These are phyloP conservation scores for Phyllotreta cruciferae DNA, from an alignment of 2,888 invertebrate genomes.

Conservation along the genomic window DNA sequence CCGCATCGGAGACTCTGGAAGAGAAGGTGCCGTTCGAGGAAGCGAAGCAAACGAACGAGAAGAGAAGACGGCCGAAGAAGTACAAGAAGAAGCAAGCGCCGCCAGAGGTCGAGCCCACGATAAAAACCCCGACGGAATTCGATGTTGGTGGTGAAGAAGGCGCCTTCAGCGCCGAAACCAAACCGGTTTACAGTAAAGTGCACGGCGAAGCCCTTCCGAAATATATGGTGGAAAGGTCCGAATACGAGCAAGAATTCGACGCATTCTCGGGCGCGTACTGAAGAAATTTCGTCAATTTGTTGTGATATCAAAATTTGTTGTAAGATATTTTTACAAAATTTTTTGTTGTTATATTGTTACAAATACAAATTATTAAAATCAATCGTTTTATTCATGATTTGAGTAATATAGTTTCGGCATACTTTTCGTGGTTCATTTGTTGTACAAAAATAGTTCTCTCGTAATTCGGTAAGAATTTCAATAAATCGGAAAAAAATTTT, in stretches of 20 bases:
- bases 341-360: slow-evolving; percentile 18
- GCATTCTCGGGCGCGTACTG: slow-evolving; percentile 54
- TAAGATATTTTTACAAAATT: slow-evolving; percentile 12
- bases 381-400: too few species aligned
- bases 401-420: too few species aligned
- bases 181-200: slow-evolving; percentile 69
- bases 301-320: slow-evolving; percentile 30
- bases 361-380: too few species aligned
- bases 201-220: slow-evolving; percentile 71
- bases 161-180: slow-evolving; percentile 72
- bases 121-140: slow-evolving; percentile 61
- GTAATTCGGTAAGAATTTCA: too few species aligned
- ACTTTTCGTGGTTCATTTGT: too few species aligned
- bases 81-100: slow-evolving; percentile 42
- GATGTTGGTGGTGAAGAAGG: slow-evolving; percentile 66
- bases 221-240: slow-evolving; percentile 73
- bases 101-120: slow-evolving; percentile 54
- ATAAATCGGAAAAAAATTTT: too few species aligned
- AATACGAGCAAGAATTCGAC: slow-evolving; percentile 73
- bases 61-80: slow-evolving; percentile 25
- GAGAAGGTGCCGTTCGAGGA: slow-evolving; percentile 22
- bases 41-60: slow-evolving; percentile 18
- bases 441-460: too few species aligned
- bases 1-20: slow-evolving; percentile 47
- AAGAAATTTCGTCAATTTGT: slow-evolving; percentile 33